Evolutionary conservation across 2,797 vertebrate genomes (phyloP), one percentile per base, ranked within the genome.

Genomic region (Merluccius polli): DNA sequence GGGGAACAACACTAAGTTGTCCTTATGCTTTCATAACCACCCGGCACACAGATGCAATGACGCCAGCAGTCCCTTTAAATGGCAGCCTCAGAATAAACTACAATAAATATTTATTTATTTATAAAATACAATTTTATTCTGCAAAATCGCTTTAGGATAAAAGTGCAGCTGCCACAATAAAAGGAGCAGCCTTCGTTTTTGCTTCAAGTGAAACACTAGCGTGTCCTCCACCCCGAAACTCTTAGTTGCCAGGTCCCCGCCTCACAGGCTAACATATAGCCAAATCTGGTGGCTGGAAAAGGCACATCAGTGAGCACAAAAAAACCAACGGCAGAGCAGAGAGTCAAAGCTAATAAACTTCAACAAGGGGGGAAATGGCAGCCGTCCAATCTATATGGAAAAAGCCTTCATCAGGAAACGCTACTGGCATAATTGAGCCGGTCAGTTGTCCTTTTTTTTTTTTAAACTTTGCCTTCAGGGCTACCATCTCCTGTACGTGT

Each of bases 401-500:
- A 69, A 31, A 30, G 27, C 29, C 67, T 65, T 65, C 59, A 65
- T 65, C 59, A 29, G 59, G 59, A 65, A 65, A 63, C n/a, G n/a
- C n/a, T 65, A 27, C 59, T 27, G 10, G 24, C 59, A 65, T 63
- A 63, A 63, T 63, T 63, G 27, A 27, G n/a, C 52, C 3, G 52
- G 52, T 27, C 52, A 27, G 52, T 24, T 63, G 52, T 63, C 52
- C 52, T 13, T 1, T 63, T 63, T 13, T 1, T 63, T 63, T 63
- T 24, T 48, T 16, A 48, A 48, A 59, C 1, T 59, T n/a, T 59
- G 52, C 18, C 52, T 59, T 7, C 16, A 10, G n/a, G 59, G 59
- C 59, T 21, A 63, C 8, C 3, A 24, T 63, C 24, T 63, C 59
- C n/a, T n/a, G 59, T 63, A 24, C n/a, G 59, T 12, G n/a, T 65